phyloP scores from a whole-genome alignment of 2,797 vertebrate species.

The Enteromius paludinosus region DNA sequence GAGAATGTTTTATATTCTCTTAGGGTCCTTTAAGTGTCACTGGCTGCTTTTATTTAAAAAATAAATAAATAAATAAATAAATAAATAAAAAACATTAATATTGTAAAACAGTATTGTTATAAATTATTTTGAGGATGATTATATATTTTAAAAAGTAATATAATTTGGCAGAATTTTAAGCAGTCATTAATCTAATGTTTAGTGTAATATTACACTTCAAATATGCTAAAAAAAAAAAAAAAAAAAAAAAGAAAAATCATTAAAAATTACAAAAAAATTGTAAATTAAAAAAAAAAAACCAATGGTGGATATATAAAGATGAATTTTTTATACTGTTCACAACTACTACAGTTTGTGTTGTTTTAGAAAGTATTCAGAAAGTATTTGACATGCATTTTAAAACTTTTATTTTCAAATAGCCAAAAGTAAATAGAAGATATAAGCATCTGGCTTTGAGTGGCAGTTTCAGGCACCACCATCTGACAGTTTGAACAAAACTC shows the following conservation, averaged over 20 bases:
- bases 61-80: background rate
- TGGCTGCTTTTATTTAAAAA: background rate
- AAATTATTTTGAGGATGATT: background rate
- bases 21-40: background rate
- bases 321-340: background rate
- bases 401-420: background rate
- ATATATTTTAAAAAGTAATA: background rate
- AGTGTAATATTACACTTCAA: background rate
- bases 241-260: too few relatives aligned
- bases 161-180: background rate
- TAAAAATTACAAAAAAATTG: too few relatives aligned
- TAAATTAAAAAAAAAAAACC: too few relatives aligned
- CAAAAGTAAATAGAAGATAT: background rate
- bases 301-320: background rate
- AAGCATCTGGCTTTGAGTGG: background rate
- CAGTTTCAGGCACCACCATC: background rate
- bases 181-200: background rate
- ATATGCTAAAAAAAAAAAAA: background rate
- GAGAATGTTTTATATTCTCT: background rate
- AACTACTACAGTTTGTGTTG: background rate
- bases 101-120: background rate
- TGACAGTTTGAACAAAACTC: conserved; percentile 22
- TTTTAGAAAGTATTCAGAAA: background rate
- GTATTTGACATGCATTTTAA: background rate
- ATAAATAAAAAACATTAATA: too few relatives aligned